Base-by-base conservation (phyloP, 1,140 invertebrate species). In the Coelopa frigida region DNA sequence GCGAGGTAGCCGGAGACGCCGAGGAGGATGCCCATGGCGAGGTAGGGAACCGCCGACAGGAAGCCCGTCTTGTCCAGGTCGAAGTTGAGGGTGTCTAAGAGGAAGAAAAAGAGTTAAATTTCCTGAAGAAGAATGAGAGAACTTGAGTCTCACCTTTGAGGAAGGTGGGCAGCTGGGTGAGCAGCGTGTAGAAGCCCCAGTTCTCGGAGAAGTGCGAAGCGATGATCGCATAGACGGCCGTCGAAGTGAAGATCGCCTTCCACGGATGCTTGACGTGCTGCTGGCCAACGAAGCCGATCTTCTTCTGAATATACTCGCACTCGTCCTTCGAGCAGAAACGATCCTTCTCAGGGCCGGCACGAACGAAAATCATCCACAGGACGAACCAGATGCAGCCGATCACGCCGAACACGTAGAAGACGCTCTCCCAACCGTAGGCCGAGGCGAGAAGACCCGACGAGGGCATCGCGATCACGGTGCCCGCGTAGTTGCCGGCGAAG, bases 151-250 rank as follows among this genome's bases (percentile, higher is more conserved):
- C 58, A 87, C 86, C 85, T 73, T 80, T 87, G 78, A 97, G 85
- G 69, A 92, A 97, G 27, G 84, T 90, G 4, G 93, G 93, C 23
- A 96, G 71, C 55, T 90, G 85, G 0, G 90, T 94, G 0, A 94
- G 75, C 61, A 94, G 77, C 0, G 89, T 94, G 61, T 95, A 95
- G 70, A 94, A 94, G 12, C 91, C 92, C 92, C 92, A 96, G 71
- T 95, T 95, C 70, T 95, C 91, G 46, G 87, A 84, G 71, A 94
- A 94, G 68, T 95, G 91, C 4, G 90, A 89, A 15, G 82, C 77
- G 15, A 89, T 81, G 39, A 94, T 91, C 0, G 92, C 90, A 87
- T 90, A 94, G 3, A 95, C 88, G 1, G 92, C 82, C 32, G 77
- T 72, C 1, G 91, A 94, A 1, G 76, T 83, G 14, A 94, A 68